A percentile compares a stretch with the other conserved stretches of the same genome.
These are phyloP conservation scores for Phyllotis vaccarum DNA, from an alignment of 2,797 vertebrate species.

Conservation along the genomic window DNA sequence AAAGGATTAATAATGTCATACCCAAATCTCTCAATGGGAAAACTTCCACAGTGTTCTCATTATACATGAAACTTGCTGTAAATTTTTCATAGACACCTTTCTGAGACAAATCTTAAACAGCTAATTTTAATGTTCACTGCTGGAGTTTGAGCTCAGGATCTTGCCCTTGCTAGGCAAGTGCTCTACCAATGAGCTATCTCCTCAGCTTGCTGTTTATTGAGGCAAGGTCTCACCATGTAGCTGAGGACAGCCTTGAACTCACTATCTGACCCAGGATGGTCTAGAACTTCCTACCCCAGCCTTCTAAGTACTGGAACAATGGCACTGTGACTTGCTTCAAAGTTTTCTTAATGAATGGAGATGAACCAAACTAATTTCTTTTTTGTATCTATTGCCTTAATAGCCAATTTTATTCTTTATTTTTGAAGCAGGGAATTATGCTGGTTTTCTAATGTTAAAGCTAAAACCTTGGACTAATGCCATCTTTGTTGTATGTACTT, in stretches of 20 bases:
- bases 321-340: background rate
- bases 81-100: background rate
- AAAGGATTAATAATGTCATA: constrained; percentile 6
- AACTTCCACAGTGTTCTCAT: background rate
- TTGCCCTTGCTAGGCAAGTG: background rate
- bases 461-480: background rate
- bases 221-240: background rate
- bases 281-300: background rate
- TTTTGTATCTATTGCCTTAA: background rate
- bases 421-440: background rate
- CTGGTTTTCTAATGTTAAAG: constrained; percentile 20
- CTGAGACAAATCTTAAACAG: constrained; percentile 15
- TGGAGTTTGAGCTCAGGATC: background rate
- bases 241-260: background rate
- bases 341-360: background rate
- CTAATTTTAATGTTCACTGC: background rate
- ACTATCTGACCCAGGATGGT: background rate
- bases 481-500: background rate
- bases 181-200: background rate
- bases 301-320: background rate
- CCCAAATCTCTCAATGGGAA: background rate
- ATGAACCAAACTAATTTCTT: background rate
- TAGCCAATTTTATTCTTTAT: background rate
- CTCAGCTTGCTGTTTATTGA: background rate
- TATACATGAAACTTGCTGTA: constrained; percentile 8